phyloP scores from a whole-genome alignment of 2,797 vertebrate species.

The Scarus forsteni region DNA sequence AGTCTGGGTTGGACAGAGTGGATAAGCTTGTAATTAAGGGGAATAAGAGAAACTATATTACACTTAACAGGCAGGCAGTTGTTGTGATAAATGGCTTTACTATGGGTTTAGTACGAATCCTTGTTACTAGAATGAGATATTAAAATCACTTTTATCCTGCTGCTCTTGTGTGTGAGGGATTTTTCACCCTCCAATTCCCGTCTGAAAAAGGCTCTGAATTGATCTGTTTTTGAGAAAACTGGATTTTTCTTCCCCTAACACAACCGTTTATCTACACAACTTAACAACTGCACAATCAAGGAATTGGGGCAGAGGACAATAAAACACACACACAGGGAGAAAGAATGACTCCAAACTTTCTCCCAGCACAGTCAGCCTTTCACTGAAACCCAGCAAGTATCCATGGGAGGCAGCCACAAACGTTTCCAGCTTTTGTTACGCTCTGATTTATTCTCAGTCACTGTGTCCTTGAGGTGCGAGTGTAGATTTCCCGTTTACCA shows the following conservation, averaged over 20 bases:
- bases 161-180: conserved; percentile 24
- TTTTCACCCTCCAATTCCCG: conserved; percentile 15
- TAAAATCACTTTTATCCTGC: conserved; percentile 35
- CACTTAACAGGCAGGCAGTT: conserved; percentile 40
- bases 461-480: conserved; percentile 67
- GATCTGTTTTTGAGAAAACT: conserved; percentile 40
- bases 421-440: conserved; percentile 81
- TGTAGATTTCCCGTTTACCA: conserved; percentile 62
- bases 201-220: conserved; percentile 28
- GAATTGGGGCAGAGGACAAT: conserved; percentile 1
- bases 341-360: conserved; percentile 54
- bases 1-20: conserved; percentile 13
- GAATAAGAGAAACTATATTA: conserved; percentile 26
- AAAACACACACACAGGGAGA: conserved; percentile 1
- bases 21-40: conserved; percentile 39
- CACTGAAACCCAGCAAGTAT: conserved; percentile 51
- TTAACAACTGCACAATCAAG: conserved; percentile 16
- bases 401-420: conserved; percentile 71
- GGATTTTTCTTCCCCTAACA: conserved; percentile 26
- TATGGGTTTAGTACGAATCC: conserved; percentile 47
- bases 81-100: conserved; percentile 47
- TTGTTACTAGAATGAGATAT: conserved; percentile 22
- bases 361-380: conserved; percentile 49
- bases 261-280: conserved; percentile 15
- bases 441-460: conserved; percentile 73